Evolutionary conservation across 2,888 invertebrate species (phyloP), one percentile per base, ranked within the genome.

Genomic region (Habroteleia sp.): DNA sequence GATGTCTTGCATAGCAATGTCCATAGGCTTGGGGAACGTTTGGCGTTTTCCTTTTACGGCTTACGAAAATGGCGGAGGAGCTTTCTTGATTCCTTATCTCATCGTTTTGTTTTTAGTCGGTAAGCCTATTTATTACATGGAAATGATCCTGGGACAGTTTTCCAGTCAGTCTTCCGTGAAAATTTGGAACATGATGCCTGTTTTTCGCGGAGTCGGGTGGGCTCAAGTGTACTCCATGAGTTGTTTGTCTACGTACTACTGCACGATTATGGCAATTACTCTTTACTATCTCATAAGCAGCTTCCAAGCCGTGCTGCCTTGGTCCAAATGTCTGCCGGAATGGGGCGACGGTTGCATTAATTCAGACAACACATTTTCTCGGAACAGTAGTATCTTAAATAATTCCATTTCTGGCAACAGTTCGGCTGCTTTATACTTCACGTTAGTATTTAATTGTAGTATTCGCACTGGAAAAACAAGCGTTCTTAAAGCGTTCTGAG

Each of bases 71-170:
- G 93, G 93, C 0, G 93, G 93, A 0, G 93, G 93, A 1, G 93
- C 93, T 0, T 93, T 93, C 80, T 87, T 93, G 20, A 92, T 93
- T 62, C 93, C 93, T 0, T 93, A 93, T 82, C 85, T 93, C 13
- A 90, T 93, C 41, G 91, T 93, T 1, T 86, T 93, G 13, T 89
- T 92, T 23, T 83, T 93, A 39, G 91, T 93, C 63, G 95, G 95
- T 54, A 92, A 94, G 77, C 95, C 95, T 0, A 92, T 96, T 89
- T 96, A 96, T 86, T 96, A 95, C 85, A 89, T 97, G 84, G 96
- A 97, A 89, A 93, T 96, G 91, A 91, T 93, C 11, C 86, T 96
- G 31, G 97, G 96, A 1, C 97, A 97, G 87, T 97, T 96, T 85
- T 93, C 93, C 66, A 93, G 94, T 72, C 92, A 92, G 81, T 96